Evolutionary conservation across 2,888 invertebrate species (phyloP).

Genomic region (Diachrysia chrysitis): DNA sequence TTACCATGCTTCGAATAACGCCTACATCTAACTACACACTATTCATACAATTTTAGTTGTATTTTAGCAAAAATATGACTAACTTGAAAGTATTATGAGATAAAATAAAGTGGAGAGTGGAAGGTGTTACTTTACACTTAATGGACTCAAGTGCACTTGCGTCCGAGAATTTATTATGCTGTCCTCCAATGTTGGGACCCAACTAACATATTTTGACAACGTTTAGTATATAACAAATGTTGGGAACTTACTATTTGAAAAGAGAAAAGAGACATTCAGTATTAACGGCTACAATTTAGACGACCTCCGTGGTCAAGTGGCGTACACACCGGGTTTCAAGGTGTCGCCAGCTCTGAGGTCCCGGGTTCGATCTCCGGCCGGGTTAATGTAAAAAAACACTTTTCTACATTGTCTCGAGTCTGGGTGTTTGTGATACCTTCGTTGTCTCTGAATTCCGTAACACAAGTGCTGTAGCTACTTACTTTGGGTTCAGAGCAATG

Average conservation of each 20-base stretch:
- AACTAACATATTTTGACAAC: conserved; percentile 22
- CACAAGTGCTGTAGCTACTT: too few species aligned
- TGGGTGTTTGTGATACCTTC: too few species aligned
- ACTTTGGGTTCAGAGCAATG: too few species aligned
- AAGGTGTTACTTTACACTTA: conserved; percentile 62
- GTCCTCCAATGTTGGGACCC: conserved; percentile 32
- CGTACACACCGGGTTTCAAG: too few species aligned
- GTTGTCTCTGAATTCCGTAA: too few species aligned
- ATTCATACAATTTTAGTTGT: conserved; percentile 33
- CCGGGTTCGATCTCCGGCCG: too few species aligned
- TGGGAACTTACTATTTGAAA: neutral
- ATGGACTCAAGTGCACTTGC: conserved; percentile 65
- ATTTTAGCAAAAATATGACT: conserved; percentile 43
- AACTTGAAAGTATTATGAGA: conserved; percentile 58
- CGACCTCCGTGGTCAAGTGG: too few species aligned
- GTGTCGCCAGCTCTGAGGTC: too few species aligned
- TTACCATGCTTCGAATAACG: conserved; percentile 68
- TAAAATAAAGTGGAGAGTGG: conserved; percentile 55
- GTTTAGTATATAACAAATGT: conserved; percentile 12
- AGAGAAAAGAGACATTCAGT: neutral
- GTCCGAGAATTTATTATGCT: conserved; percentile 52
- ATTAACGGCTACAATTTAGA: too few species aligned
- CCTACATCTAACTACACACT: conserved; percentile 59
- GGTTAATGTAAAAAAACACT: too few species aligned
- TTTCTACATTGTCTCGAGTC: too few species aligned